Percentiles rank a stretch among this genome's conserved stretches.
Conservation (phyloP, 2,797 vertebrate genomes). For the Acanthis flammea region DNA sequence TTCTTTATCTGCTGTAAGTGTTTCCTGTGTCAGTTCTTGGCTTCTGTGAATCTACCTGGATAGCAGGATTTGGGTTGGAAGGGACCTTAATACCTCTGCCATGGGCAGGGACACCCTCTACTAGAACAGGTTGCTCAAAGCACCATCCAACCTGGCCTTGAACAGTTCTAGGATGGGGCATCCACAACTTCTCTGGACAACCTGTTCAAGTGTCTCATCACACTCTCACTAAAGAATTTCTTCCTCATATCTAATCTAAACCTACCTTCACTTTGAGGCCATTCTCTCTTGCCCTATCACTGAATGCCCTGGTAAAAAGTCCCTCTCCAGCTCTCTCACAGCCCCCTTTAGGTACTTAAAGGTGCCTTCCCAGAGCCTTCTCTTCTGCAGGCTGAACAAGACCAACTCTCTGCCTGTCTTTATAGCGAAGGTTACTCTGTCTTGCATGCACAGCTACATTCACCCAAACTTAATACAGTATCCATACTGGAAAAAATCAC, state of each 20-base stretch:
- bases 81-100: not conserved
- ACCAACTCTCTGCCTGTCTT: not conserved
- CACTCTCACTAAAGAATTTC: not conserved
- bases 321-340: not conserved
- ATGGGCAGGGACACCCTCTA: not conserved
- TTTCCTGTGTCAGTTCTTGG: not conserved
- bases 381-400: not conserved
- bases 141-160: not conserved
- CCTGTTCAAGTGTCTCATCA: not conserved
- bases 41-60: not conserved
- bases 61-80: not conserved
- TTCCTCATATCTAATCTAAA: not conserved
- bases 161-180: not conserved
- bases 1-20: not conserved
- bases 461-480: not conserved
- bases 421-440: not conserved
- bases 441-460: not conserved
- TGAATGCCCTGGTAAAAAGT: not conserved
- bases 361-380: not conserved
- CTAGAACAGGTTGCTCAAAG: not conserved
- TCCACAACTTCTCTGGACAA: not conserved
- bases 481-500: not conserved
- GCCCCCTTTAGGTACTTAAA: not conserved
- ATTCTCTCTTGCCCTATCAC: not conserved
- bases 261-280: not conserved